These are phyloP conservation scores for Actias luna DNA, from an alignment of 2,888 invertebrate species.

Conservation along the genomic window DNA sequence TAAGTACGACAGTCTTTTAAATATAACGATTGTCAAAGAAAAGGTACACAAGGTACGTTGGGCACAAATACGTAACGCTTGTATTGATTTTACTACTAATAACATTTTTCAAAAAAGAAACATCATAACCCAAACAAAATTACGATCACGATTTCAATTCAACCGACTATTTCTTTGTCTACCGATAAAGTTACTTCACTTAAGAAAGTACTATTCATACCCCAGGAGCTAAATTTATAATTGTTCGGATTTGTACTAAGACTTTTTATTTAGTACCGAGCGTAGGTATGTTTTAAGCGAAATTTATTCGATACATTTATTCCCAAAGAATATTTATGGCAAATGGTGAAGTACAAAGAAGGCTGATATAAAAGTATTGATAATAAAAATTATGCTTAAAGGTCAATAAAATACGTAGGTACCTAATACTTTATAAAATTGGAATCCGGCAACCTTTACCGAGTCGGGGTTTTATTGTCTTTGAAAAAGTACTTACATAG, in stretches of 20 bases:
- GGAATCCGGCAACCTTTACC: constrained; percentile 13
- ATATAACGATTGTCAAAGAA: too few relatives aligned
- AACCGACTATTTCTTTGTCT: too few relatives aligned
- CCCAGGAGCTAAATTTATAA: neutral
- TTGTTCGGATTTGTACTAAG: neutral
- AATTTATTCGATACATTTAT: neutral
- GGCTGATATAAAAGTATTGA: neutral
- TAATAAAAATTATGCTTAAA: neutral
- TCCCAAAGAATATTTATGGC: neutral
- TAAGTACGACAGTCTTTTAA: too few relatives aligned
- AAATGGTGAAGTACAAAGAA: neutral
- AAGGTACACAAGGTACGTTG: too few relatives aligned
- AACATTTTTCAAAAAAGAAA: too few relatives aligned
- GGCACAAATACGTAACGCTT: too few relatives aligned
- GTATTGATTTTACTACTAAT: too few relatives aligned
- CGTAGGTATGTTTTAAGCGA: neutral
- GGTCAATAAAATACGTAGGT: constrained; percentile 3
- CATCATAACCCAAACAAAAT: neutral
- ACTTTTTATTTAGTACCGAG: neutral
- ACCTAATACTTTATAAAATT: constrained; percentile 8
- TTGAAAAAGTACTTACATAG: constrained; percentile 28
- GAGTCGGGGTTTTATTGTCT: constrained; percentile 26
- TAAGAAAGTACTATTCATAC: neutral
- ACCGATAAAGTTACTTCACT: neutral
- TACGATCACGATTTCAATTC: too few relatives aligned